Evolutionary conservation across 2,113 vertebrate genomes (phyloP).

Genomic region (Hylia prasina): DNA sequence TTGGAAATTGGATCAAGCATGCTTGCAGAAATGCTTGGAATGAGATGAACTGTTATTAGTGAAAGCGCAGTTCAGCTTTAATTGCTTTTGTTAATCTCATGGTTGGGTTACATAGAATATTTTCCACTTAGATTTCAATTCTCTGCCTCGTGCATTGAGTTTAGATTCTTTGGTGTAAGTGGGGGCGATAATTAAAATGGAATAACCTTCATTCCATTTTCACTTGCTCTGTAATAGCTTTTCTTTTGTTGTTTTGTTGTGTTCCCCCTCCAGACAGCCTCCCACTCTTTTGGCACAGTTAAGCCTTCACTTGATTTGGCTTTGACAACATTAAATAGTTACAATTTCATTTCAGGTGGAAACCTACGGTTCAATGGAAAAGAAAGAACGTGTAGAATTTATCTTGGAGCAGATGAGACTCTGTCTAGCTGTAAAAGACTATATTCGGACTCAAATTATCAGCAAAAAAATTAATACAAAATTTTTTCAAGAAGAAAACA

Average conservation of each 20-base stretch:
- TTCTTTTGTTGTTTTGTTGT: background rate
- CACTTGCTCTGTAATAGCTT: background rate
- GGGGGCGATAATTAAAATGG: background rate
- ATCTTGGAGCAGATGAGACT: constrained; percentile 99
- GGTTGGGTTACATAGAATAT: background rate
- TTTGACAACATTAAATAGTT: background rate
- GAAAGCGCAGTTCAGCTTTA: background rate
- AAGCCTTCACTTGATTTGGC: background rate
- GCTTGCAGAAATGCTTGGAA: background rate
- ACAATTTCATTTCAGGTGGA: constrained; percentile 81
- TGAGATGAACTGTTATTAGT: background rate
- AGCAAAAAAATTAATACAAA: constrained; percentile 99
- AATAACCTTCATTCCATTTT: background rate
- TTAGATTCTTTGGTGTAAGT: background rate
- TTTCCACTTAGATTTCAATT: background rate
- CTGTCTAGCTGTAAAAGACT: constrained; percentile 96
- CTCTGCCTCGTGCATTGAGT: background rate
- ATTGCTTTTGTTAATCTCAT: background rate
- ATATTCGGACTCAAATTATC: constrained; percentile 98
- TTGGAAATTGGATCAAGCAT: background rate
- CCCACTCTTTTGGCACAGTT: background rate
- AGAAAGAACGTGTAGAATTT: constrained; percentile 97
- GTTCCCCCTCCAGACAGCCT: background rate
- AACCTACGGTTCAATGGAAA: constrained; percentile 98
- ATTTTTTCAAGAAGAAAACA: constrained; percentile 95